These are phyloP conservation scores for Brachynemurus nebulosus DNA, from an alignment of 2,888 invertebrate species.

Conservation along the genomic window DNA sequence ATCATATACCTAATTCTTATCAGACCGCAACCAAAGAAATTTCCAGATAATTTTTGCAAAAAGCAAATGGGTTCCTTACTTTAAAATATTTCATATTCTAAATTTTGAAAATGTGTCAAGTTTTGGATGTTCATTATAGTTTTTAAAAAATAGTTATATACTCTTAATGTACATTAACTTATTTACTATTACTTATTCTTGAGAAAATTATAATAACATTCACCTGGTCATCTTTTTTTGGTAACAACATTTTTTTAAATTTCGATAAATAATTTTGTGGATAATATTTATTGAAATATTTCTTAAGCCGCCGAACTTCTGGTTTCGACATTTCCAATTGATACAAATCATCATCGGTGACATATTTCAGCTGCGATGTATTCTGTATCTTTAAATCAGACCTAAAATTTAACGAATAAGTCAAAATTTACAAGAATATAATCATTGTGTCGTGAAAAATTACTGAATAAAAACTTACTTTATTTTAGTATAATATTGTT, in stretches of 20 bases:
- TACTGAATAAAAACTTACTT: slow-evolving; percentile 36
- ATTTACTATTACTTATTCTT: too few relatives aligned
- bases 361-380: slow-evolving; percentile 84
- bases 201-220: slow-evolving; percentile 15
- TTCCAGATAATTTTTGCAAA: too few relatives aligned
- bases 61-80: too few relatives aligned
- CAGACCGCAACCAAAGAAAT: too few relatives aligned
- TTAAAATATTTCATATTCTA: too few relatives aligned
- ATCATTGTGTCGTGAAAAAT: neutral
- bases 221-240: slow-evolving; percentile 38
- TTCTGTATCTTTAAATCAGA: slow-evolving; percentile 80
- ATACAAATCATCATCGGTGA: slow-evolving; percentile 79
- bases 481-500: slow-evolving; percentile 75
- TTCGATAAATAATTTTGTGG: slow-evolving; percentile 88
- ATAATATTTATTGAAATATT: slow-evolving; percentile 86
- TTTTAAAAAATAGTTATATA: too few relatives aligned
- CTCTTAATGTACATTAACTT: too few relatives aligned
- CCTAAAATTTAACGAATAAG: slow-evolving; percentile 35
- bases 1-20: too few relatives aligned
- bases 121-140: too few relatives aligned
- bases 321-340: slow-evolving; percentile 90
- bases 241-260: slow-evolving; percentile 68
- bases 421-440: neutral
- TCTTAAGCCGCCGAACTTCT: slow-evolving; percentile 86
- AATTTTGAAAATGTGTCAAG: too few relatives aligned